A percentile compares a stretch with the other conserved stretches of the same genome.
Conservation (phyloP, 2,888 invertebrate species). For the Orthosia gothica region DNA sequence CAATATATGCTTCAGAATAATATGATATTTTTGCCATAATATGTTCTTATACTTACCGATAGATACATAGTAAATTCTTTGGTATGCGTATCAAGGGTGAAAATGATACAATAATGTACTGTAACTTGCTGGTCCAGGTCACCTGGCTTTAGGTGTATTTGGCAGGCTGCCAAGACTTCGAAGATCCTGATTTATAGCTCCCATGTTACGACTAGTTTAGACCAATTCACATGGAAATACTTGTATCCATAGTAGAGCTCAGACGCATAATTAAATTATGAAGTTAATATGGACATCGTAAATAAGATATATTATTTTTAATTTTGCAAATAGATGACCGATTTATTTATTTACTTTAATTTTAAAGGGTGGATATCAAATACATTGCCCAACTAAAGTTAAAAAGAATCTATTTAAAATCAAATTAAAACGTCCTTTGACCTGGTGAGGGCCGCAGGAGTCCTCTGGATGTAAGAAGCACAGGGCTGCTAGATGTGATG, state of each 20-base stretch:
- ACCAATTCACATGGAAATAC: constrained; percentile 27
- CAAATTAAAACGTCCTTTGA: no score
- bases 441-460: no score
- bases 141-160: constrained; percentile 64
- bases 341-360: no score
- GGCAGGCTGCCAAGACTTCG: constrained; percentile 66
- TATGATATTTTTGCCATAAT: constrained; percentile 31
- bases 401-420: no score
- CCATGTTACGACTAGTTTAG: constrained; percentile 42
- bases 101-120: constrained; percentile 60
- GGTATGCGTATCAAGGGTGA: constrained; percentile 20
- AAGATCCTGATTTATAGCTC: constrained; percentile 61
- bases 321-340: no score
- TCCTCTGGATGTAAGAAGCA: no score
- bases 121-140: constrained; percentile 60
- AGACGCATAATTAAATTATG: constrained; percentile 1
- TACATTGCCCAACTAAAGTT: no score
- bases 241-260: neutral
- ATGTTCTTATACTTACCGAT: constrained; percentile 17
- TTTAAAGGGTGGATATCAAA: no score
- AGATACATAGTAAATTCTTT: constrained; percentile 2
- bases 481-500: no score
- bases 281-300: no score
- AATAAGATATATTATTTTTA: no score
- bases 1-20: constrained; percentile 38